Conservation (phyloP, 1,140 invertebrate species). For the Pseudomyrmex concolor region DNA sequence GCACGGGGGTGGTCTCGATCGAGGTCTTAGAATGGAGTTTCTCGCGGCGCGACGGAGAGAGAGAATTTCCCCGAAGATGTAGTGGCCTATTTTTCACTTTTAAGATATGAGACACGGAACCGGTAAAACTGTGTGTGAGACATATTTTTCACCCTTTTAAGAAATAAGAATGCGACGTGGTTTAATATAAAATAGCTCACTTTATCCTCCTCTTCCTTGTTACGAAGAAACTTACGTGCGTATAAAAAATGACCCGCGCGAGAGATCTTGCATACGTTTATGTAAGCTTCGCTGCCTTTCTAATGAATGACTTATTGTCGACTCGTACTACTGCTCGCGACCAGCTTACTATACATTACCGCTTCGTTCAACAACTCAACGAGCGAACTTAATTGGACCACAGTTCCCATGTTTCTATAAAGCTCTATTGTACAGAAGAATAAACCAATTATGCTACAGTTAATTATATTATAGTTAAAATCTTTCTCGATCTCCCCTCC, state of each 20-base stretch:
- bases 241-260: neutral
- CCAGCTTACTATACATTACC: neutral
- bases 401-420: neutral
- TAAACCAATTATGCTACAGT: neutral
- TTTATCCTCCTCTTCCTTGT: neutral
- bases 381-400: neutral
- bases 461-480: neutral
- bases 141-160: constrained; percentile 27
- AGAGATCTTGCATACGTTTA: neutral
- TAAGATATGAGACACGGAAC: constrained; percentile 37
- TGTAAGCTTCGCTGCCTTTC: neutral
- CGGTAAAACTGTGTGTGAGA: neutral
- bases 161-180: constrained; percentile 5
- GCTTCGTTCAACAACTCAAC: neutral
- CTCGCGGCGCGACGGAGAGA: neutral
- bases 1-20: neutral
- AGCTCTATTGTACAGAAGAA: neutral
- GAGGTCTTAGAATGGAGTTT: constrained; percentile 28
- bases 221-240: neutral
- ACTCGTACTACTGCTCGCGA: constrained; percentile 12
- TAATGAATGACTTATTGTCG: constrained; percentile 32
- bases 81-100: constrained; percentile 30
- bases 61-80: constrained; percentile 21
- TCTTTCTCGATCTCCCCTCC: no score
- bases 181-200: constrained; percentile 4